Evolutionary conservation across 2,888 invertebrate genomes (phyloP), one percentile per base, ranked within the genome.

Genomic region (Palloptera scutellata): DNA sequence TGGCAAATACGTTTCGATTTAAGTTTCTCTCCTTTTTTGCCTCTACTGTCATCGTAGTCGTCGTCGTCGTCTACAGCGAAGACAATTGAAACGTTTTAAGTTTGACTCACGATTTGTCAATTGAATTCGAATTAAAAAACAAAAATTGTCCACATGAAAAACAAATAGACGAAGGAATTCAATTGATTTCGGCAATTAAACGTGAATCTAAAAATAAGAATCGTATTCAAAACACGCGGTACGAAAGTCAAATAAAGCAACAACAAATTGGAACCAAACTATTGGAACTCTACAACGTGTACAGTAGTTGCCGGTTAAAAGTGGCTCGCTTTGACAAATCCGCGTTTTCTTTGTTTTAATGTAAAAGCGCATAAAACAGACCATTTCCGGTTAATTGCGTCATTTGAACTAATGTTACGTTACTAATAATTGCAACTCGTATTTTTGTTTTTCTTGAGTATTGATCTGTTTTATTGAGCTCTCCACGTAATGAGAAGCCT

Each of bases 71-170:
- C 30, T 30, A 52, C 53, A 48, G 43, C 45, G 55, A 13, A 41
- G 54, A 71, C 70, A 73, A 73, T 72, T 72, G 72, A 73, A 73
- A 70, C 70, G 70, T 69, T 72, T 73, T 64, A 57, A 61, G 43
- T 57, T 66, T 57, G 68, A 66, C 63, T 75, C 74, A 75, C 74
- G 74, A 73, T 70, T 74, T 73, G 65, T 69, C 68, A 68, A 64
- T 65, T 67, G 65, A 53, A 59, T 67, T 67, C 48, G 59, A 59
- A 62, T 67, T 43, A 55, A 62, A 67, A 20, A 61, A 59, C 13
- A 42, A 43, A 40, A 30, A 30, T 30, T 30, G 30, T 30, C 30
- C 30, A 30, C 30, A 30, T 30, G 30, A 30, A 4, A 61, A 60
- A 17, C 41, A 41, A 48, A 41, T 58, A 42, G 12, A 40, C 58